Evolutionary conservation across 2,113 vertebrate genomes (phyloP), one percentile per base, ranked within the genome.

Genomic region (Eonycteris spelaea): DNA sequence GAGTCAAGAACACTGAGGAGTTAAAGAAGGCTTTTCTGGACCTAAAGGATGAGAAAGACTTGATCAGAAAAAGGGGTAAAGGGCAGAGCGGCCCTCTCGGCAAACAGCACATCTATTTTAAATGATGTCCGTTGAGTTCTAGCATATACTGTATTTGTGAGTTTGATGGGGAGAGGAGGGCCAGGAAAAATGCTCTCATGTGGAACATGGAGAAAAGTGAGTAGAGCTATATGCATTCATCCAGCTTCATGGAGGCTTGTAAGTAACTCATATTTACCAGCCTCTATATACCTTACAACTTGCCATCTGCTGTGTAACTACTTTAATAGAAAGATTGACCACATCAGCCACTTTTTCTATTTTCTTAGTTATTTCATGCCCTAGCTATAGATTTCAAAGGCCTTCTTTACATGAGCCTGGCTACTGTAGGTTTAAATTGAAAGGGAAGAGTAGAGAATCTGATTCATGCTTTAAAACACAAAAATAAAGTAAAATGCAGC

Each of bases 311-410:
- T 15, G 6, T 65, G 4, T 61, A 88, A 77, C 38, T 85, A 12
- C 11, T 73, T 88, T 79, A 35, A 48, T 77, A 61, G 67, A 86
- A 89, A 38, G 15, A 51, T 43, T 83, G 80, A 74, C 57, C 19
- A 70, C 24, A 33, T 90, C 10, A 74, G 15, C 57, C 51, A 82
- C 16, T 28, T 65, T 83, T 95, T 82, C 63, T 94, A 2, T 87
- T 92, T 87, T 80, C 51, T 53, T 92, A 90, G 22, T 93, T 95
- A 68, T 83, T 96, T 96, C 22, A 57, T 90, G 61, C 12, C 33
- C 40, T 40, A n/a, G 12, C 12, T 93, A 40, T 90, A 55, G 74
- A 92, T 96, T 86, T 94, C 68, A 86, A 82, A 90, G 73, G 1
- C 1, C 84, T 93, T 87, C 35, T 90, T 79, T 95, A 70, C 35